Base-by-base conservation (phyloP, 1,140 invertebrate genomes). In the Amyelois transitella region DNA sequence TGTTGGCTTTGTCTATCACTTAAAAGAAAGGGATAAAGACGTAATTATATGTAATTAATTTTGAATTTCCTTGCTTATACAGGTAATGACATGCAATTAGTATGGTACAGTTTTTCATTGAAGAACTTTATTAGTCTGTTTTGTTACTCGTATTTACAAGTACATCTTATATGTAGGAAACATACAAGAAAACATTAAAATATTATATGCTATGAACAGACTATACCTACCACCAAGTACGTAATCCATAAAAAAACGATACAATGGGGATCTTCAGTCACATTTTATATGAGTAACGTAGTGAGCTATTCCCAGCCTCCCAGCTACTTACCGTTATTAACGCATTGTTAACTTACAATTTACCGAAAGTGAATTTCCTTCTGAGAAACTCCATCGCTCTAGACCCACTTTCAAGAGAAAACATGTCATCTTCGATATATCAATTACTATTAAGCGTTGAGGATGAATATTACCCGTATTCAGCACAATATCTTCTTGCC, bases 331-430 rank as follows among this genome's bases (percentile, higher is more conserved):
- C 1, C 32, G 49, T 56, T 45, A 55, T 63, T 58, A 59, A 66
- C 44, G 51, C 51, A 54, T 51, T 61, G 44, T 48, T 58, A 48
- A 58, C 58, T 67, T 66, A 51, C 51, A 32, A 43, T 48, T 54
- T 55, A 62, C 56, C 51, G 62, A 69, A 60, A 65, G 66, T 60
- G 58, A 62, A 60, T 65, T 62, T 65, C 54, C 44, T 64, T 63
- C 55, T 61, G 59, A 69, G 72, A 76, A 70, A 62, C 60, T 59
- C 64, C 66, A 72, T 72, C 56, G 62, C 32, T 44, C 38, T 22
- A 55, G 65, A 67, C 75, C 71, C 55, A 76, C 73, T 81, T 81
- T 77, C 73, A 63, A 65, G 64, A 78, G 69, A 78, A 71, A 75
- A 78, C 75, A 58, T 58, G 64, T 53, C 65, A 47, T 55, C 59